phyloP scores from a whole-genome alignment of 23 tunicate species.

The Clavelina lepadiformis region DNA sequence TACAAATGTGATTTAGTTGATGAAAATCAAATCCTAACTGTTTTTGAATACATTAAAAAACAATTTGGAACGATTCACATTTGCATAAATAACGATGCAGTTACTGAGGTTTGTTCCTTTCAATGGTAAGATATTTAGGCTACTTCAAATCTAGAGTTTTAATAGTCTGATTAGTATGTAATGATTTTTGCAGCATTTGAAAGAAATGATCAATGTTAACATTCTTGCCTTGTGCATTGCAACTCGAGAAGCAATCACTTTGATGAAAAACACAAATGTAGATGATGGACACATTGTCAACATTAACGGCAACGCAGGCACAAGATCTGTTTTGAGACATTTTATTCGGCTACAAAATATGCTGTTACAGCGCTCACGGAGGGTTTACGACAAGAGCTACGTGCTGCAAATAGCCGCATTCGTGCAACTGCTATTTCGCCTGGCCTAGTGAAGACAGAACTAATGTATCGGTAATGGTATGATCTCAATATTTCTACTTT shows the following conservation, averaged over 20 bases:
- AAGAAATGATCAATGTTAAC: constrained; percentile 24
- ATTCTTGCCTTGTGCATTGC: constrained; percentile 17
- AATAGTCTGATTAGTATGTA: no score
- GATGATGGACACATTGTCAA: constrained; percentile 61
- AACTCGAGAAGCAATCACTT: constrained; percentile 46
- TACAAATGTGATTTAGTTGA: constrained; percentile 31
- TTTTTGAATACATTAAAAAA: constrained; percentile 32
- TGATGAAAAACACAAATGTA: constrained; percentile 32
- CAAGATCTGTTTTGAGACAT: constrained; percentile 34
- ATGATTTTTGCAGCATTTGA: constrained; percentile 37
- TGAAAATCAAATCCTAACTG: constrained; percentile 23
- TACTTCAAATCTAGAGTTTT: no score
- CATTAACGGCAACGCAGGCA: constrained; percentile 63
- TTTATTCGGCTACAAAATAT: constrained; percentile 49
- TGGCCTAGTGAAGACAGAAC: constrained; percentile 43
- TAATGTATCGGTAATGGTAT: not conserved
- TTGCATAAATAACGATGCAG: constrained; percentile 40
- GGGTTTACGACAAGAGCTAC: constrained; percentile 50
- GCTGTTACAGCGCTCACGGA: constrained; percentile 57
- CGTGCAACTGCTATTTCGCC: constrained; percentile 64
- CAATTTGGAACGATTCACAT: constrained; percentile 46
- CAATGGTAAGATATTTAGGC: no score
- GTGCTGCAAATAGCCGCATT: constrained; percentile 25
- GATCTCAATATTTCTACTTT: no score
- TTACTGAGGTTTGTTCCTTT: not conserved